A percentile compares a stretch with the other conserved stretches of the same genome.
phyloP scores from a whole-genome alignment of 92 coral and sea anemone genomes.

The Umimayanthus kanabou region DNA sequence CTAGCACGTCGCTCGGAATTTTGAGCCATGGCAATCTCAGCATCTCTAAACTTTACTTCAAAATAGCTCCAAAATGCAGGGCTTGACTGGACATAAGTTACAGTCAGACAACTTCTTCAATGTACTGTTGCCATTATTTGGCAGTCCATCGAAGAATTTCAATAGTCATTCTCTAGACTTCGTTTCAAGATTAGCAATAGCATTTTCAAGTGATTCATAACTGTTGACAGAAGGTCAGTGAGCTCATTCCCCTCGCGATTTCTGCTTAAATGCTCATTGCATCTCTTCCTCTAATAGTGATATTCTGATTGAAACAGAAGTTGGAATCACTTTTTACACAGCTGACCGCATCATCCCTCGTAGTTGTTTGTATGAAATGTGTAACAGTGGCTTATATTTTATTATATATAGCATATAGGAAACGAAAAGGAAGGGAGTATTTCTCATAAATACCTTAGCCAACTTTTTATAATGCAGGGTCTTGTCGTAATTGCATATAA shows the following conservation, averaged over 20 bases:
- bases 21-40: conserved; percentile 7
- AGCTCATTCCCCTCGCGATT: not conserved
- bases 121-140: too few species aligned
- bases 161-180: not conserved
- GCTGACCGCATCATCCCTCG: conserved; percentile 27
- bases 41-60: not conserved
- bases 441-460: conserved; percentile 1
- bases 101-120: too few species aligned
- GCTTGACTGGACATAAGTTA: conserved; percentile 6
- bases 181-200: not conserved
- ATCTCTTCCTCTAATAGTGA: conserved; percentile 7
- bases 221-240: not conserved
- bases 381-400: conserved; percentile 15
- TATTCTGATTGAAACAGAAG: conserved; percentile 21
- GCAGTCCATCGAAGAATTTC: too few species aligned
- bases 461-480: conserved; percentile 1
- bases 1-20: not conserved
- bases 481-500: conserved; percentile 14
- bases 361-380: conserved; percentile 41
- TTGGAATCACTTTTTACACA: conserved; percentile 21
- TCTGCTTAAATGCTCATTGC: not conserved
- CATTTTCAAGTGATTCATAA: not conserved
- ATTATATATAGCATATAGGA: not conserved
- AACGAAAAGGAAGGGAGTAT: not conserved
- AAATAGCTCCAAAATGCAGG: conserved; percentile 29